Percentiles rank a stretch among this genome's conserved stretches.
These are phyloP conservation scores for Ascidia mentula DNA, from an alignment of 23 tunicate species.

Conservation along the genomic window DNA sequence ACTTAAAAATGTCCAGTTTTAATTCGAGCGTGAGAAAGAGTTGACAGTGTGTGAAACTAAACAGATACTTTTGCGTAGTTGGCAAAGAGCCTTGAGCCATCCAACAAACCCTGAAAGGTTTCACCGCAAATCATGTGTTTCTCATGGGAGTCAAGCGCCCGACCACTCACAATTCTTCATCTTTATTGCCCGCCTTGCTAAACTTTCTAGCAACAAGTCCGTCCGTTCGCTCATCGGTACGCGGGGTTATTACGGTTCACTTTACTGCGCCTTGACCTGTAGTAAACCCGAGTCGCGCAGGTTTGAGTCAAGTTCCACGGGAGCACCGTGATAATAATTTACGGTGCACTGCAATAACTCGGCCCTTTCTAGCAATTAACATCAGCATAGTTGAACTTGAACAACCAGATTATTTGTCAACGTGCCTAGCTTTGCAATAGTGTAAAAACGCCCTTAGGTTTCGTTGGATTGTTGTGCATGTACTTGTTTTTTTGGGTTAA, in stretches of 20 bases:
- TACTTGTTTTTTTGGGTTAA: too few species aligned
- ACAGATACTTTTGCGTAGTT: too few species aligned
- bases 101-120: too few species aligned
- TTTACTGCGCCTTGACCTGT: conserved; percentile 16
- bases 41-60: too few species aligned
- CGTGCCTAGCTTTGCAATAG: too few species aligned
- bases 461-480: too few species aligned
- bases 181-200: conserved; percentile 4
- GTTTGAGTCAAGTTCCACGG: not conserved
- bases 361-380: not conserved
- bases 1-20: too few species aligned
- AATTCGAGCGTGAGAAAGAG: too few species aligned
- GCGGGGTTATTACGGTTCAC: conserved; percentile 17
- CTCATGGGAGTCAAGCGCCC: not conserved
- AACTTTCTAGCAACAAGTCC: not conserved
- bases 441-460: too few species aligned
- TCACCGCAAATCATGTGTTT: not conserved
- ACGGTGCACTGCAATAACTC: not conserved
- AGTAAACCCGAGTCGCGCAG: conserved; percentile 13
- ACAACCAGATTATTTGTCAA: not conserved
- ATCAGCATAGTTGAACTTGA: not conserved
- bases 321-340: not conserved
- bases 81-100: too few species aligned
- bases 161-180: not conserved
- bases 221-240: not conserved